Conservation (phyloP, 2,113 vertebrate species). For the Bos javanicus region DNA sequence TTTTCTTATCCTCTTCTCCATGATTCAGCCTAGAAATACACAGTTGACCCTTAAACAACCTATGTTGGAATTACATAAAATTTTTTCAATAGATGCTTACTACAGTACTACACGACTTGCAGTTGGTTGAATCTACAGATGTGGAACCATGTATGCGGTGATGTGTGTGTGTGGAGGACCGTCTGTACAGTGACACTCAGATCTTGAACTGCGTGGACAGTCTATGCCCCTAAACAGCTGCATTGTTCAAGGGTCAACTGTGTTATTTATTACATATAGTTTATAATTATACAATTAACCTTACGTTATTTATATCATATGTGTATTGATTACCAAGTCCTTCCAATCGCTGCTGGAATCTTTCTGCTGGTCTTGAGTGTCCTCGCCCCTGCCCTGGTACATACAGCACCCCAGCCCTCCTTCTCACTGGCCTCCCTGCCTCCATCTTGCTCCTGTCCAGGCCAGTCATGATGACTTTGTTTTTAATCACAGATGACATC, state of each 20-base stretch:
- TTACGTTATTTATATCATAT: not conserved
- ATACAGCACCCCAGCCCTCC: not conserved
- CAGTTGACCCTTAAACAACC: not conserved
- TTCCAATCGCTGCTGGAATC: not conserved
- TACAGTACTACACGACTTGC: not conserved
- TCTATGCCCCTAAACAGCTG: not conserved
- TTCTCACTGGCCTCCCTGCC: not conserved
- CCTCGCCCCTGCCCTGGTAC: not conserved
- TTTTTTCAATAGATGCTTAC: not conserved
- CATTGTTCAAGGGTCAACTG: not conserved
- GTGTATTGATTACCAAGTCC: not conserved
- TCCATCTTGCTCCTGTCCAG: not conserved
- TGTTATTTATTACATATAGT: not conserved
- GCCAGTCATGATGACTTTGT: not conserved
- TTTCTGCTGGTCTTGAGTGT: not conserved
- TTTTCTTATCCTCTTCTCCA: not conserved
- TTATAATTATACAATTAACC: not conserved
- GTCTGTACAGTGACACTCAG: not conserved
- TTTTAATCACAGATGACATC: not conserved
- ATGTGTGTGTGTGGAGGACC: not conserved
- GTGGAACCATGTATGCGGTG: not conserved
- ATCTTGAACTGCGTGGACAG: not conserved
- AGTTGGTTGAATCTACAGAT: not conserved
- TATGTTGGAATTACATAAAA: too few species aligned
- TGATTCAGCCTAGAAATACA: not conserved